Percentiles rank a stretch among this genome's conserved stretches.
These are phyloP conservation scores for Podotricha telesiphe DNA, from an alignment of 2,888 invertebrate genomes.

Conservation along the genomic window DNA sequence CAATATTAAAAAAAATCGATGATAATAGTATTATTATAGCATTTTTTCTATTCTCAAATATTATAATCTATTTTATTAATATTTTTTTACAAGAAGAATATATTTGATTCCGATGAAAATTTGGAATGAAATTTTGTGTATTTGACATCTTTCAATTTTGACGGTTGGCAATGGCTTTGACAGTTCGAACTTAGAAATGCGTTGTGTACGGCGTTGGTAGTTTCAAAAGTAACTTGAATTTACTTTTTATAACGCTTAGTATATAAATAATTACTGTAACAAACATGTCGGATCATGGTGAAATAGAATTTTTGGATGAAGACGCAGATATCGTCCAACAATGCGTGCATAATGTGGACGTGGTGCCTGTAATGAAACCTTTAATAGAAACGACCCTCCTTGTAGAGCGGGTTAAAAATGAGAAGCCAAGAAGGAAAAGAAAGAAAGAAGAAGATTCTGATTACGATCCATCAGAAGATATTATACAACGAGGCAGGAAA, in stretches of 20 bases:
- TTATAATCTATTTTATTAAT: not conserved
- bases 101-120: not conserved
- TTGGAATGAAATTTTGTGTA: not conserved
- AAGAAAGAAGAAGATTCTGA: conserved; percentile 66
- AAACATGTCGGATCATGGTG: conserved; percentile 52
- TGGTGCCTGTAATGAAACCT: conserved; percentile 35
- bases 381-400: conserved; percentile 49
- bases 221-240: not conserved
- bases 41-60: not conserved
- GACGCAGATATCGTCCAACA: conserved; percentile 75
- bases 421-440: conserved; percentile 40
- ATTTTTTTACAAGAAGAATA: not conserved
- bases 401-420: conserved; percentile 53
- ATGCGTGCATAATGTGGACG: conserved; percentile 58
- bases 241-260: not conserved
- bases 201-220: not conserved
- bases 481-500: conserved; percentile 46
- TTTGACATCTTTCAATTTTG: not conserved
- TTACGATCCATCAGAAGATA: conserved; percentile 64
- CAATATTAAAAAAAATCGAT: not conserved
- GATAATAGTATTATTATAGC: not conserved
- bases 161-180: not conserved
- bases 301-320: conserved; percentile 78
- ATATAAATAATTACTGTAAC: not conserved
- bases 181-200: not conserved